Base-by-base conservation (phyloP, 2,888 invertebrate species). In the Cosmia trapezina region DNA sequence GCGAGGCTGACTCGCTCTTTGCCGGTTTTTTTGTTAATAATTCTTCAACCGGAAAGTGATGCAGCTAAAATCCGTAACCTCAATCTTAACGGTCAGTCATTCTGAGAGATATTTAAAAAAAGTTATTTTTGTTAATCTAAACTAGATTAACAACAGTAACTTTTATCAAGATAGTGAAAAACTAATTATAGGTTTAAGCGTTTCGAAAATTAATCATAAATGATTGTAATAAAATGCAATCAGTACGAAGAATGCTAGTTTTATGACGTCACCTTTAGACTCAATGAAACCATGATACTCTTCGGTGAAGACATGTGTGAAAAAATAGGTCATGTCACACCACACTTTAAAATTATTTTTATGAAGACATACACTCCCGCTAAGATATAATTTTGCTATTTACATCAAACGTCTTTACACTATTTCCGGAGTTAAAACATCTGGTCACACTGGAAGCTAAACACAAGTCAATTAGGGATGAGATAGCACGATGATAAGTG, bases 261-360 rank as follows among this genome's bases (percentile, higher is more conserved):
- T n/a, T n/a, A n/a, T n/a, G n/a, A n/a, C n/a, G n/a, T n/a, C n/a
- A n/a, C n/a, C n/a, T n/a, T n/a, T n/a, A n/a, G n/a, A n/a, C n/a
- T n/a, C n/a, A 37, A 62, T 11, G 28, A 67, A 22, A 47, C 14
- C 37, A 49, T 41, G 2, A 7, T 49, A n/a, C n/a, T 28, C 28
- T 49, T 14, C 9, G 1, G 11, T 47, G 17, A 47, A 59, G 37
- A 74, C 37, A 47, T 33, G 14, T 51, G 45, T 59, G 12, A 43
- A 3, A n/a, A 82, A 78, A 51, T 83, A 63, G 83, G 85, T 83
- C 85, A 84, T 17, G 0, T 19, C 22, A 64, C 37, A 57, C 37
- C 68, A 54, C 60, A 70, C 22, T 59, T 77, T 8, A 43, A 45
- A 57, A 54, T 49, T 68, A 54, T 66, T 64, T 83, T 54, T 45